Percentiles rank a stretch among this genome's conserved stretches.
Evolutionary conservation across 2,797 vertebrate species (phyloP).

Genomic region (Rhynchotus rufescens): DNA sequence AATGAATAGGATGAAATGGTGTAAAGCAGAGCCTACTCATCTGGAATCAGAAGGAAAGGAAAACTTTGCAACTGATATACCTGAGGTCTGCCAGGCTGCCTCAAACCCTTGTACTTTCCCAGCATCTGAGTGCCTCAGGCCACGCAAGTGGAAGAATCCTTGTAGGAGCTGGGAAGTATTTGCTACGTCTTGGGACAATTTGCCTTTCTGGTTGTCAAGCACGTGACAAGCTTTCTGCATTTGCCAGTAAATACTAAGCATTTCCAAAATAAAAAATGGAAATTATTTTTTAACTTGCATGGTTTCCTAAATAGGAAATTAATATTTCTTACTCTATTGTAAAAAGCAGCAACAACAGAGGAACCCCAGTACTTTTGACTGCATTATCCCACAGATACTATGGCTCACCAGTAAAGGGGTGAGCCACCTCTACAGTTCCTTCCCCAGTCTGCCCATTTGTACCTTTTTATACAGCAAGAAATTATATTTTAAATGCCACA

Average conservation of each 20-base stretch:
- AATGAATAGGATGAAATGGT: not conserved
- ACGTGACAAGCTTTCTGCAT: not conserved
- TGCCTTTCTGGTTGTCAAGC: not conserved
- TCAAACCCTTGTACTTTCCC: not conserved
- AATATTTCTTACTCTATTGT: constrained; percentile 6
- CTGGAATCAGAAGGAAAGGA: not conserved
- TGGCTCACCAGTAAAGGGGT: not conserved
- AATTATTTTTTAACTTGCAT: not conserved
- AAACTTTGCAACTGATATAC: not conserved
- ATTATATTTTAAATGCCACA: not conserved
- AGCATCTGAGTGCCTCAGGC: not conserved
- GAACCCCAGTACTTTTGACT: constrained; percentile 28
- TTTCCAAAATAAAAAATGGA: not conserved
- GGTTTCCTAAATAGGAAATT: not conserved
- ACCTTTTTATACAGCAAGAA: not conserved
- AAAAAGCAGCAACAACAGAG: constrained; percentile 51
- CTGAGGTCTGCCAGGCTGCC: constrained; percentile 20
- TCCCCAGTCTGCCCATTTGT: not conserved
- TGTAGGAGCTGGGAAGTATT: not conserved
- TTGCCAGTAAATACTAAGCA: constrained; percentile 7
- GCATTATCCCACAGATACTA: not conserved
- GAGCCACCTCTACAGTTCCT: not conserved
- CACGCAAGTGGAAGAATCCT: constrained; percentile 7
- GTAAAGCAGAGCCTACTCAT: not conserved
- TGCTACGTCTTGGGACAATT: not conserved